These are phyloP conservation scores for Carterocephalus palaemon DNA, from an alignment of 2,888 invertebrate genomes.

Conservation along the genomic window DNA sequence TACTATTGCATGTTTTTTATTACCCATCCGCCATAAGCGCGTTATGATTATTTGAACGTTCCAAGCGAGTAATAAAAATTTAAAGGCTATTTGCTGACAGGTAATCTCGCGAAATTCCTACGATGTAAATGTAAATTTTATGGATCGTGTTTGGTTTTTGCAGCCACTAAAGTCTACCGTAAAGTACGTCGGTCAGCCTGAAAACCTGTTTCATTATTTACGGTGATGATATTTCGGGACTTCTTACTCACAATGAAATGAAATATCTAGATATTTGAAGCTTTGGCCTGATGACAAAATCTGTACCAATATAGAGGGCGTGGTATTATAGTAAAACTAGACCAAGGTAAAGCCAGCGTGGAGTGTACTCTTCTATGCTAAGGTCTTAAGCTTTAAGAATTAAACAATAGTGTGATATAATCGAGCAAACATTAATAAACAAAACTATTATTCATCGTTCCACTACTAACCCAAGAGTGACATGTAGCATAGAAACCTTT, in stretches of 20 bases:
- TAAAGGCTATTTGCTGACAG: conserved; percentile 55
- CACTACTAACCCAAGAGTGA: background rate
- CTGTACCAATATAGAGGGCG: too few species aligned
- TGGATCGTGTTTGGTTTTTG: conserved; percentile 22
- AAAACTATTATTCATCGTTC: too few species aligned
- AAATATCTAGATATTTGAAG: too few species aligned
- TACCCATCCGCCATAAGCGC: conserved; percentile 65
- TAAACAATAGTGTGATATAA: too few species aligned
- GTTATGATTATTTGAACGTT: conserved; percentile 73
- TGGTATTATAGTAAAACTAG: too few species aligned
- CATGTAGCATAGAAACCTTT: background rate
- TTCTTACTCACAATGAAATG: too few species aligned
- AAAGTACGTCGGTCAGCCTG: conserved; percentile 6
- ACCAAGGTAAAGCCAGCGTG: too few species aligned
- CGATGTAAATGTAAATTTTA: conserved; percentile 42
- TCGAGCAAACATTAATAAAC: too few species aligned
- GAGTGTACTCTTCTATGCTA: too few species aligned
- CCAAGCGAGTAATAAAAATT: conserved; percentile 64
- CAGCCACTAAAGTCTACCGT: conserved; percentile 19
- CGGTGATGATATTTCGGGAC: background rate
- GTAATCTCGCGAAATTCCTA: conserved; percentile 53
- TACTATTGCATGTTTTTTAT: conserved; percentile 65
- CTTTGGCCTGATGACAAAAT: too few species aligned
- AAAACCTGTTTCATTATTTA: background rate
- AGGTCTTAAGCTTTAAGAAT: too few species aligned